Conservation (phyloP, 2,888 invertebrate species). For the Sylvicola cinctus region DNA sequence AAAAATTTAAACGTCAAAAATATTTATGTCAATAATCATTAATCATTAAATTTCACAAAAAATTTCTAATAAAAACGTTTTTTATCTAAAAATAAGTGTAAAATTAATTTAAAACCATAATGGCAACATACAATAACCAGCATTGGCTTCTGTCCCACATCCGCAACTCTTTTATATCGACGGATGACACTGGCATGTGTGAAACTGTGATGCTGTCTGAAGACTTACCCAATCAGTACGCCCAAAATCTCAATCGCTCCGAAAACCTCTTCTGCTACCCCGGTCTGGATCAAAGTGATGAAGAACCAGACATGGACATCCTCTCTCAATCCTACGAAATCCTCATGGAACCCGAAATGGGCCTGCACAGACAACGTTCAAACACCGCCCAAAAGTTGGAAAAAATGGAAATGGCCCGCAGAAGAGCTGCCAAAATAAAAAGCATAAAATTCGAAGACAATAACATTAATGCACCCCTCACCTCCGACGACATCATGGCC, state of each 20-base stretch:
- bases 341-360: constrained; percentile 42
- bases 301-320: constrained; percentile 41
- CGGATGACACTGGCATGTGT: constrained; percentile 89
- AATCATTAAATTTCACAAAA: too few species aligned
- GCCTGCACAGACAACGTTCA: constrained; percentile 48
- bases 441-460: constrained; percentile 50
- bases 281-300: constrained; percentile 57
- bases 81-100: not conserved
- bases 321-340: constrained; percentile 58
- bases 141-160: constrained; percentile 85
- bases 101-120: constrained; percentile 17
- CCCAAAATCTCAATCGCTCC: constrained; percentile 21
- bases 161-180: constrained; percentile 82
- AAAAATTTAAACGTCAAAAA: too few species aligned
- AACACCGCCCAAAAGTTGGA: constrained; percentile 79
- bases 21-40: too few species aligned
- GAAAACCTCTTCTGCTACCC: constrained; percentile 48
- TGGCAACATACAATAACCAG: constrained; percentile 90
- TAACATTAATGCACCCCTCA: constrained; percentile 24
- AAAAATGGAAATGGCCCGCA: constrained; percentile 68
- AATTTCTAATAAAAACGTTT: too few species aligned
- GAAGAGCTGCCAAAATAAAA: constrained; percentile 56
- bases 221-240: constrained; percentile 44
- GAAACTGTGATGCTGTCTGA: constrained; percentile 81
- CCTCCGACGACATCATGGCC: constrained; percentile 33